phyloP scores from a whole-genome alignment of 2,888 invertebrate genomes.

The Dendrolimus pini region DNA sequence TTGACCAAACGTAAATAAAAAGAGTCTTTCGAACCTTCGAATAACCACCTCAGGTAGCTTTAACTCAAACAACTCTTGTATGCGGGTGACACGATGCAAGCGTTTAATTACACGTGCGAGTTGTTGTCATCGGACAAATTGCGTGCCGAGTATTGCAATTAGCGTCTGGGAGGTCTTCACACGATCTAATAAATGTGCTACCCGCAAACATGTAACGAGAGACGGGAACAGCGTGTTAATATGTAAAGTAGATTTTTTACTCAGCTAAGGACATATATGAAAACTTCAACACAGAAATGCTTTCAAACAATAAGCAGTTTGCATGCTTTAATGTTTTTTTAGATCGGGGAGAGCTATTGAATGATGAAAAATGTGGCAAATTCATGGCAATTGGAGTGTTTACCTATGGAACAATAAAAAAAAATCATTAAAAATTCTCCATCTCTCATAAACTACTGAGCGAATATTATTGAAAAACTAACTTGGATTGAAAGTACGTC shows the following conservation, averaged over 20 bases:
- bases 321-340: too few species aligned
- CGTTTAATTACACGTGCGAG: neutral
- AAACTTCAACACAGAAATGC: too few species aligned
- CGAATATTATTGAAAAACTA: too few species aligned
- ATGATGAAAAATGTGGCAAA: too few species aligned
- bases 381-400: too few species aligned
- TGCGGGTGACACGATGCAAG: neutral
- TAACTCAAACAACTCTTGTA: neutral
- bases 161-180: neutral
- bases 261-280: too few species aligned
- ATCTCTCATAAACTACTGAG: too few species aligned
- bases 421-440: too few species aligned
- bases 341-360: too few species aligned
- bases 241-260: neutral
- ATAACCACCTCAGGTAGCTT: neutral
- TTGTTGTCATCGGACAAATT: neutral
- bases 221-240: neutral
- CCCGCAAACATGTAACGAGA: conserved; percentile 11
- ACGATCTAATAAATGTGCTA: neutral
- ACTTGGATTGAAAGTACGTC: too few species aligned
- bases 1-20: neutral
- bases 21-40: neutral
- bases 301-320: too few species aligned
- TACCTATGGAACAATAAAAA: too few species aligned
- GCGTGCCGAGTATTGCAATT: neutral